Evolutionary conservation across 2,888 invertebrate genomes (phyloP).

Genomic region (Ariolimax columbianus): DNA sequence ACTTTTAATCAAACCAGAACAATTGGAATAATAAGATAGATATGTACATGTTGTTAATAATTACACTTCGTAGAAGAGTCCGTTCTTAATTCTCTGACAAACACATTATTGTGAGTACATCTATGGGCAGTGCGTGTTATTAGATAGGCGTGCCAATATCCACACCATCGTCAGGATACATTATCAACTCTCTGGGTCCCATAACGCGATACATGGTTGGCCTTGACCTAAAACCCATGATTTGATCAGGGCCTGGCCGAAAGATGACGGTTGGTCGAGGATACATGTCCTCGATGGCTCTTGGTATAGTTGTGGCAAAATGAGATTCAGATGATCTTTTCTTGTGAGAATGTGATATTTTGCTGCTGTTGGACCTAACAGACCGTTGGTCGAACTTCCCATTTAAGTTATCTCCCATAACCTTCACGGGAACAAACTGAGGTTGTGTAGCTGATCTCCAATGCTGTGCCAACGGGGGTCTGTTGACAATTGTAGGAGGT

Average conservation of each 20-base stretch:
- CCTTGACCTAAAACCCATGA: not conserved
- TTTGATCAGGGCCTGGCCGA: not conserved
- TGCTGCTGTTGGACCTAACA: conserved; percentile 21
- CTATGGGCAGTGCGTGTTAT: not conserved
- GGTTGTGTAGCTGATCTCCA: conserved; percentile 13
- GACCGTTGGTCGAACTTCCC: conserved; percentile 30
- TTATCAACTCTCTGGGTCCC: not conserved
- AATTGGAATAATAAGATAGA: too few species aligned
- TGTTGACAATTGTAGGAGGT: not conserved
- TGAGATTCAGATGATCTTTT: not conserved
- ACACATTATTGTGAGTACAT: too few species aligned
- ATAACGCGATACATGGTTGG: not conserved
- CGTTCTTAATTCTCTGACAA: too few species aligned
- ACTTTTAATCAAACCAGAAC: too few species aligned
- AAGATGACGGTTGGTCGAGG: conserved; percentile 4
- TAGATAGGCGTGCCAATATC: not conserved
- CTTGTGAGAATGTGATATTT: conserved; percentile 5
- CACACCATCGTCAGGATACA: not conserved
- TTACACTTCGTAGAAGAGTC: too few species aligned
- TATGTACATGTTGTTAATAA: too few species aligned
- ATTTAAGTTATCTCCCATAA: not conserved
- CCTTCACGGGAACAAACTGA: not conserved
- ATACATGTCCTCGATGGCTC: conserved; percentile 51
- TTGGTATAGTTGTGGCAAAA: conserved; percentile 36
- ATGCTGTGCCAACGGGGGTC: conserved; percentile 12